Conservation (phyloP, 2,113 vertebrate species). For the Brachypteracias leptosomus region DNA sequence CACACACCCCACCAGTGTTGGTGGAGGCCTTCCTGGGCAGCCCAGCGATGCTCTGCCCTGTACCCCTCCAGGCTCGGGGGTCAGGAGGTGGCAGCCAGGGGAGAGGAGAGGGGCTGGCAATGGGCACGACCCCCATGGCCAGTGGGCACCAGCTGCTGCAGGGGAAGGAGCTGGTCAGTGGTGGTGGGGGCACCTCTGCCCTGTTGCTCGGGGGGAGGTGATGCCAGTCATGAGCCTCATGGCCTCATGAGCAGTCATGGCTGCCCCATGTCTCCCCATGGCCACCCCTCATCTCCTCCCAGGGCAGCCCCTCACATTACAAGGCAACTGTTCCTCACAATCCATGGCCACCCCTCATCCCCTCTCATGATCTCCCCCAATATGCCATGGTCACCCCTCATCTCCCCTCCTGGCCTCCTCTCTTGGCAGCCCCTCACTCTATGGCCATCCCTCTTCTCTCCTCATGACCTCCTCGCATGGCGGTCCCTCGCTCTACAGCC, state of each 20-base stretch:
- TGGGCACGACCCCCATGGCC: neutral
- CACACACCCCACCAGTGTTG: fast-evolving
- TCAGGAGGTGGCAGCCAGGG: neutral
- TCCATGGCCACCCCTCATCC: no score
- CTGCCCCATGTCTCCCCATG: no score
- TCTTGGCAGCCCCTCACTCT: no score
- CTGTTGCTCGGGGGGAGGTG: neutral
- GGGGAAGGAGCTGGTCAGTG: neutral
- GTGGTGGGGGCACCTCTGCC: neutral
- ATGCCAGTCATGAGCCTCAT: no score
- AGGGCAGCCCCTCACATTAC: no score
- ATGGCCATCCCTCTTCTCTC: neutral
- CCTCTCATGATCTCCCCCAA: neutral
- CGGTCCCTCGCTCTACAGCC: neutral
- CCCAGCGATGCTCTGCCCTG: fast-evolving
- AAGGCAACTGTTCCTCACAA: neutral
- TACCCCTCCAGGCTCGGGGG: no score
- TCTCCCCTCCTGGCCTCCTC: neutral
- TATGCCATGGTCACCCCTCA: neutral
- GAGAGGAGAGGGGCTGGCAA: fast-evolving
- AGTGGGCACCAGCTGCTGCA: fast-evolving
- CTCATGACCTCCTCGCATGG: neutral
- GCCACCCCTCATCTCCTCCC: neutral
- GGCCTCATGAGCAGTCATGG: neutral
- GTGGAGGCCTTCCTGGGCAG: neutral